A percentile compares a stretch with the other conserved stretches of the same genome.
phyloP scores from a whole-genome alignment of 2,888 invertebrate genomes.

The Gortyna flavago region DNA sequence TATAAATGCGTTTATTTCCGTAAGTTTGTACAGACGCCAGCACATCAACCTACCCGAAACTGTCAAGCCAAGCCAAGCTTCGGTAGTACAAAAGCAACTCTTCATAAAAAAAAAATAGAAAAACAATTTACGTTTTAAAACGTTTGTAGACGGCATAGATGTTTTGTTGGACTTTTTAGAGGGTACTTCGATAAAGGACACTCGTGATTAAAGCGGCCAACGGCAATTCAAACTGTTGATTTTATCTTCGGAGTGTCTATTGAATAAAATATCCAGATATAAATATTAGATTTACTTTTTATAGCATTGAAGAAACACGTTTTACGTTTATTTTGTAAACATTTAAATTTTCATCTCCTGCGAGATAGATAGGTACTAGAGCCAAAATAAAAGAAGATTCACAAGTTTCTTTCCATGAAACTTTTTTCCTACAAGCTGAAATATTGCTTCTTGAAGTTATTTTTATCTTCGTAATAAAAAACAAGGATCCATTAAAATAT shows the following conservation, averaged over 20 bases:
- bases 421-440: neutral
- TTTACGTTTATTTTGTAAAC: neutral
- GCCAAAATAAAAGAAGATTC: neutral
- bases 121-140: conserved; percentile 38
- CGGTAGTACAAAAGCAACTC: neutral
- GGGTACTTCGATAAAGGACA: conserved; percentile 18
- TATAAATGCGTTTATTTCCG: too few species aligned
- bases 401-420: neutral
- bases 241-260: conserved; percentile 11
- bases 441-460: neutral
- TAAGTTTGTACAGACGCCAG: too few species aligned
- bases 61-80: too few species aligned
- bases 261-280: conserved; percentile 25
- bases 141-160: conserved; percentile 9
- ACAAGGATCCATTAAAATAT: neutral
- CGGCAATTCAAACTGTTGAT: conserved; percentile 36
- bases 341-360: too few species aligned
- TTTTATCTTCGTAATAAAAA: neutral
- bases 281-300: neutral
- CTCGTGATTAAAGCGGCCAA: conserved; percentile 47
- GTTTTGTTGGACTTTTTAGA: conserved; percentile 19
- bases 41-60: too few species aligned
- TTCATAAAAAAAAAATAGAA: conserved; percentile 5
- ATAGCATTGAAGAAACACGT: neutral
- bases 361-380: neutral